phyloP scores from a whole-genome alignment of 2,888 invertebrate genomes.

The Calameuta pallipes region DNA sequence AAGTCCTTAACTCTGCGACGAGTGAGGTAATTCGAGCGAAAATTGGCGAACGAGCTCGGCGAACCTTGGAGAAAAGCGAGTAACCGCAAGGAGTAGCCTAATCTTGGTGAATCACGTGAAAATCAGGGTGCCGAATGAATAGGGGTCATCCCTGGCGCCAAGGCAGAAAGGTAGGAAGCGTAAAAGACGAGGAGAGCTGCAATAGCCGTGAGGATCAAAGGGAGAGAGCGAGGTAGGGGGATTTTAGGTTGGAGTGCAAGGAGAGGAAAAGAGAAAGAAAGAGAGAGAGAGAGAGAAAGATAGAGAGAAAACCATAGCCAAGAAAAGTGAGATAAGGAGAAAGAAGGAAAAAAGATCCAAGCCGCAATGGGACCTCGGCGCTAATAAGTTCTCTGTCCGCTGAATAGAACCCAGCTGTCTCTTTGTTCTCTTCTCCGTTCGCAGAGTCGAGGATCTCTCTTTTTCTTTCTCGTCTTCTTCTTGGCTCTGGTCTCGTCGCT shows the following conservation, averaged over 20 bases:
- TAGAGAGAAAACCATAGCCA: background rate
- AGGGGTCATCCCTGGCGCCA: background rate
- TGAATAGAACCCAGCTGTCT: conserved; percentile 36
- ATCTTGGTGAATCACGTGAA: background rate
- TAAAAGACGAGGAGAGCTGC: background rate
- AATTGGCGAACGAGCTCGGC: background rate
- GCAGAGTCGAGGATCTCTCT: conserved; percentile 24
- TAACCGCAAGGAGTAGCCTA: background rate
- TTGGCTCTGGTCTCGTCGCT: conserved; percentile 6
- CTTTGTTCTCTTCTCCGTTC: conserved; percentile 26
- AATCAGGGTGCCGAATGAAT: background rate
- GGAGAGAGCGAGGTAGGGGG: background rate
- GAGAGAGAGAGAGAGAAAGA: conserved; percentile 3
- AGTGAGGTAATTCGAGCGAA: background rate
- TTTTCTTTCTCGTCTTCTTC: conserved; percentile 10
- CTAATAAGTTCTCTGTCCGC: conserved; percentile 39
- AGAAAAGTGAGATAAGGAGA: conserved; percentile 4
- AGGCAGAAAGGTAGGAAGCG: background rate
- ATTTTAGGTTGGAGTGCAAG: conserved; percentile 2
- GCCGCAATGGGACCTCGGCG: conserved; percentile 25
- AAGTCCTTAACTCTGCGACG: background rate
- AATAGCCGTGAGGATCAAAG: background rate
- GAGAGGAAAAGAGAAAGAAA: background rate
- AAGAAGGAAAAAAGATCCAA: conserved; percentile 19
- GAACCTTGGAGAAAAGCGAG: background rate